phyloP scores from a whole-genome alignment of 2,113 vertebrate genomes.

The Atlantisia rogersi region DNA sequence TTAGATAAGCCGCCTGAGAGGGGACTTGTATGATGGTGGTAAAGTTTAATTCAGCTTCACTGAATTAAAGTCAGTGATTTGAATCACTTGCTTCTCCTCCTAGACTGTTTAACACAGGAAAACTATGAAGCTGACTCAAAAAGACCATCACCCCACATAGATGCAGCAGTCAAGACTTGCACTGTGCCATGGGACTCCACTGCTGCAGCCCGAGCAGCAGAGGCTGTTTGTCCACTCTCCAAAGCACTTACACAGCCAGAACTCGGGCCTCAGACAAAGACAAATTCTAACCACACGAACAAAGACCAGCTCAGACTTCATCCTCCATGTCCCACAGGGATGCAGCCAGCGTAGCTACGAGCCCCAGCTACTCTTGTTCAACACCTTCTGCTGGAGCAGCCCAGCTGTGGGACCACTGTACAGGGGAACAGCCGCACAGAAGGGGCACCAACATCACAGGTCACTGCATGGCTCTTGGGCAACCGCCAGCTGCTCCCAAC shows the following conservation, averaged over 20 bases:
- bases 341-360: accelerated
- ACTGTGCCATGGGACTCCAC: background rate
- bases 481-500: background rate
- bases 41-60: background rate
- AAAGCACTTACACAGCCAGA: background rate
- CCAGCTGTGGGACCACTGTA: accelerated
- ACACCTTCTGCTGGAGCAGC: background rate
- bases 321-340: background rate
- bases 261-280: background rate
- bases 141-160: background rate
- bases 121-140: background rate
- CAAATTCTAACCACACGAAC: background rate
- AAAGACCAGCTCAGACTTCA: background rate
- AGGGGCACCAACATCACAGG: too few relatives aligned
- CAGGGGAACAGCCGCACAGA: accelerated
- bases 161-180: background rate
- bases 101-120: background rate
- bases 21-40: background rate
- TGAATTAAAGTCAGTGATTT: background rate
- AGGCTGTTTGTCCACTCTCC: background rate
- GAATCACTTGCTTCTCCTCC: background rate
- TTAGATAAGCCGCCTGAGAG: background rate
- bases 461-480: background rate
- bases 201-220: background rate
- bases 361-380: background rate